Evolutionary conservation across 2,113 vertebrate species (phyloP).

Genomic region (Meriones unguiculatus): DNA sequence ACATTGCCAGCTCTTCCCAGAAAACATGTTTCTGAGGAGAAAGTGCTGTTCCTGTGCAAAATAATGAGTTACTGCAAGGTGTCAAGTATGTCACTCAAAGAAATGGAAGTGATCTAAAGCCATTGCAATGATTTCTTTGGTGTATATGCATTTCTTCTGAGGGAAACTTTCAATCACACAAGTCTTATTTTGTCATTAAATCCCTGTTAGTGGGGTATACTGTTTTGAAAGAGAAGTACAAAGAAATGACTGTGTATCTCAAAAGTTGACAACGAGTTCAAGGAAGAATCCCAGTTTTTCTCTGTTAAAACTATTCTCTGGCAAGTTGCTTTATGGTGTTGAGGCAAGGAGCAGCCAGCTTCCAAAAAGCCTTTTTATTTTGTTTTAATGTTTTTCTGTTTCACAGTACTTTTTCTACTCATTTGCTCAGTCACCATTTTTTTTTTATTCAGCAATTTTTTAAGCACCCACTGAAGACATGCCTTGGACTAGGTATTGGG

Average conservation of each 20-base stretch:
- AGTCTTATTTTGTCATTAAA: background rate
- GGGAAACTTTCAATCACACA: background rate
- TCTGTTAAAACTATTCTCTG: background rate
- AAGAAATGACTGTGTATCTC: background rate
- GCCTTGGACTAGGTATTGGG: background rate
- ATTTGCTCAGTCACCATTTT: background rate
- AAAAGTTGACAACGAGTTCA: background rate
- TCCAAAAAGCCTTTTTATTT: background rate
- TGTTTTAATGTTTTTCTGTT: background rate
- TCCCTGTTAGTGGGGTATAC: background rate
- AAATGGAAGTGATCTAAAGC: slow-evolving; percentile 18
- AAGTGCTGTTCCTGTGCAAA: slow-evolving; percentile 43
- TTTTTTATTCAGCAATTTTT: background rate
- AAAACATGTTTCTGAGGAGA: slow-evolving; percentile 49
- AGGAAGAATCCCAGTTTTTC: background rate
- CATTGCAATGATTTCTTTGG: background rate
- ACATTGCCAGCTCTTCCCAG: background rate
- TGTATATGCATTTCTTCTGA: background rate
- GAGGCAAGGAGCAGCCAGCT: background rate
- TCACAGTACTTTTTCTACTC: background rate
- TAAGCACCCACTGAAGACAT: background rate
- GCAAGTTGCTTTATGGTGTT: background rate
- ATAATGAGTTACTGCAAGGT: background rate
- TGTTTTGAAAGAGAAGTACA: slow-evolving; percentile 18
- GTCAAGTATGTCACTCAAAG: slow-evolving; percentile 26